Conservation (phyloP, 2,888 invertebrate species). For the Erebia palarica region DNA sequence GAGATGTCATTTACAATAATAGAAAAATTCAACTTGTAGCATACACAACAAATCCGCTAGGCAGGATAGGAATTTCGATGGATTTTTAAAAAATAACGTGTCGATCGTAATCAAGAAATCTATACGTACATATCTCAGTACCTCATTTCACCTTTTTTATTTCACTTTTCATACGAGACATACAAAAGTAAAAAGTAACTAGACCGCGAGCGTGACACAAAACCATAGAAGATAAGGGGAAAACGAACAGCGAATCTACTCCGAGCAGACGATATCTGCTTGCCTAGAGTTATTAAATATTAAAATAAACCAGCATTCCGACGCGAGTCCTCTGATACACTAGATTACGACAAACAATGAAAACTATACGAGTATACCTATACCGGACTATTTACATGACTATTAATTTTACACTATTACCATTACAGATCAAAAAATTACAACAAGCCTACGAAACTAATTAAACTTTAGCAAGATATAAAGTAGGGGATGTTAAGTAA, state of each 20-base stretch:
- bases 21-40: no score
- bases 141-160: not conserved
- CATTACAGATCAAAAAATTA: not conserved
- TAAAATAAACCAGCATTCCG: conserved; percentile 81
- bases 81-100: no score
- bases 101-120: not conserved
- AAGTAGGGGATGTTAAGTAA: no score
- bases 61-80: no score
- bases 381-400: conserved; percentile 68
- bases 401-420: conserved; percentile 45
- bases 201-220: conserved; percentile 77
- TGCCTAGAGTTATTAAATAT: conserved; percentile 81
- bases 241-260: conserved; percentile 76
- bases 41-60: no score
- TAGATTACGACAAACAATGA: conserved; percentile 79
- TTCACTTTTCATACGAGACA: not conserved
- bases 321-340: conserved; percentile 78
- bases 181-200: conserved; percentile 41
- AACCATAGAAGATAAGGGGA: conserved; percentile 73
- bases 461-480: no score
- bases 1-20: no score
- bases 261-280: conserved; percentile 75
- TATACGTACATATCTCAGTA: not conserved
- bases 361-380: conserved; percentile 66
- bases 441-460: no score